Conservation (phyloP, 2,113 vertebrate species). For the Arenaria interpres region DNA sequence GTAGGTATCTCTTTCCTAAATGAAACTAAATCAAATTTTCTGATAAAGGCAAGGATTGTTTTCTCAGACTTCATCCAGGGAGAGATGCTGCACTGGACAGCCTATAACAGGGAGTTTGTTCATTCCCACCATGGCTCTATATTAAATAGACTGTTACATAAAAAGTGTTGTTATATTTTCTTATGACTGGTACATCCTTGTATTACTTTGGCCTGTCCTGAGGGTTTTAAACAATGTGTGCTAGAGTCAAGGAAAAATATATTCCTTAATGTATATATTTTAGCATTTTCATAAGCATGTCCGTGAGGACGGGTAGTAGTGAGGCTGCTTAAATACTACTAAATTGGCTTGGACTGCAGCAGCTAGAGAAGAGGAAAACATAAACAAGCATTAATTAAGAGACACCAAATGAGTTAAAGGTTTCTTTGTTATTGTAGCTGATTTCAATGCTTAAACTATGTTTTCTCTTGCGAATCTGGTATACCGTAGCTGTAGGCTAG, state of each 20-base stretch:
- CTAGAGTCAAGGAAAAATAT: not conserved
- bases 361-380: constrained; percentile 32
- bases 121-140: not conserved
- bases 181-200: not conserved
- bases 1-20: not conserved
- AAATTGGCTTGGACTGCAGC: not conserved
- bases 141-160: not conserved
- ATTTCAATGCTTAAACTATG: not conserved
- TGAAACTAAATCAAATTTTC: not conserved
- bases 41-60: not conserved
- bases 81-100: not conserved
- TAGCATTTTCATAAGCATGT: not conserved
- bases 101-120: not conserved
- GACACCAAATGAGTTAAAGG: not conserved
- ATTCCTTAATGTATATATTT: not conserved
- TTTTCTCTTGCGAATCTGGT: constrained; percentile 39
- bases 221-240: not conserved
- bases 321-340: not conserved
- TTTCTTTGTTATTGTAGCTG: not conserved
- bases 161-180: not conserved
- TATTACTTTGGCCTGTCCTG: not conserved
- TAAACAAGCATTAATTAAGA: constrained; percentile 38
- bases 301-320: not conserved
- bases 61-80: not conserved
- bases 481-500: not conserved